Conservation (phyloP, 2,888 invertebrate species). For the Euplagia quadripunctaria region DNA sequence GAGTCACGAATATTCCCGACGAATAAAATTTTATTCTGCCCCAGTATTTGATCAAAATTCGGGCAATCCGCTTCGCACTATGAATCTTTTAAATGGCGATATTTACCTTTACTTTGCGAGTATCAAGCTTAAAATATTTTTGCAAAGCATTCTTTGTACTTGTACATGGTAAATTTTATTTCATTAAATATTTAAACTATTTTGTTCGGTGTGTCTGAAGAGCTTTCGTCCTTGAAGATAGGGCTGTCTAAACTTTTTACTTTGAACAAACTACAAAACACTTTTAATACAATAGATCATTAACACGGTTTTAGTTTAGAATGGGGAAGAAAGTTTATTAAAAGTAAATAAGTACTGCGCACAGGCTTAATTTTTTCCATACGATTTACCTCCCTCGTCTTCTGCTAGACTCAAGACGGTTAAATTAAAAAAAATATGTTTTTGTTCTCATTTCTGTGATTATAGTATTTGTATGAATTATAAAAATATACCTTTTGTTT, state of each 20-base stretch:
- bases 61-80: constrained; percentile 18
- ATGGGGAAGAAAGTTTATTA: neutral
- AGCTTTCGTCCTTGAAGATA: constrained; percentile 32
- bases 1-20: neutral
- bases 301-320: constrained; percentile 6
- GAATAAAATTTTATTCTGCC: neutral
- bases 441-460: too few species aligned
- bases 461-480: too few species aligned
- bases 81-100: constrained; percentile 20
- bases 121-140: constrained; percentile 43
- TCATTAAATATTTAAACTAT: constrained; percentile 64
- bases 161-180: constrained; percentile 54
- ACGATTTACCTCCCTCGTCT: neutral
- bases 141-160: constrained; percentile 58
- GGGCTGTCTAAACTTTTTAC: constrained; percentile 38
- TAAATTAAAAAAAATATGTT: neutral
- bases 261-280: constrained; percentile 10
- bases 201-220: constrained; percentile 38
- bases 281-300: neutral
- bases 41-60: neutral
- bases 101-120: constrained; percentile 23
- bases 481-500: too few species aligned
- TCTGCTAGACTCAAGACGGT: too few species aligned
- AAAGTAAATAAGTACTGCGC: neutral
- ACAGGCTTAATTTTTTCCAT: neutral